phyloP scores from a whole-genome alignment of 2,113 vertebrate genomes.

The Tragulus kanchil region DNA sequence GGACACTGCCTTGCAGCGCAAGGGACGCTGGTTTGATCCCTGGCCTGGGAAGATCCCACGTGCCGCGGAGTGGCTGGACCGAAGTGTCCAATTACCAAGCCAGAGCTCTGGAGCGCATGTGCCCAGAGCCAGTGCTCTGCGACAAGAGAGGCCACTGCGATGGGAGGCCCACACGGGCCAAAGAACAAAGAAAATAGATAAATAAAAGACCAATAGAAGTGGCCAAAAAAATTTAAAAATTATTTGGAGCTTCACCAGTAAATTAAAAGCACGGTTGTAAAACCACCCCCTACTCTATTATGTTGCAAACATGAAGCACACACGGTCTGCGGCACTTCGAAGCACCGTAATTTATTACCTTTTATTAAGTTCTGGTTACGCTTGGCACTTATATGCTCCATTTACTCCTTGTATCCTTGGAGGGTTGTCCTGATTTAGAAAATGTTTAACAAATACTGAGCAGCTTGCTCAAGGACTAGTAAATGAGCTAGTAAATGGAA shows the following conservation, averaged over 20 bases:
- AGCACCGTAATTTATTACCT: not conserved
- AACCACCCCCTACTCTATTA: not conserved
- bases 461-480: not conserved
- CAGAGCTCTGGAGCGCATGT: too few species aligned
- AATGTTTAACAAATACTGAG: not conserved
- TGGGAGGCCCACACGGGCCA: too few species aligned
- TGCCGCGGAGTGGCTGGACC: too few species aligned
- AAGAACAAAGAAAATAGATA: too few species aligned
- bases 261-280: not conserved
- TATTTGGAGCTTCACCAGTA: not conserved
- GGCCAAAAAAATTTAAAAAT: too few species aligned
- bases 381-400: not conserved
- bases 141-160: too few species aligned
- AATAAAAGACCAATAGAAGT: too few species aligned
- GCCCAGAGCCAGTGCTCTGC: too few species aligned
- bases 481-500: not conserved
- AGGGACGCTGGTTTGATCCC: too few species aligned
- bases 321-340: not conserved
- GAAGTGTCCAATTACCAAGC: too few species aligned
- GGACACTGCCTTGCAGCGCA: too few species aligned
- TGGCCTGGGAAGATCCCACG: too few species aligned
- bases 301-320: not conserved
- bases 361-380: not conserved
- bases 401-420: not conserved
- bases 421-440: not conserved